Conservation (phyloP, 1,140 invertebrate species). For the Anthonomus grandis region DNA sequence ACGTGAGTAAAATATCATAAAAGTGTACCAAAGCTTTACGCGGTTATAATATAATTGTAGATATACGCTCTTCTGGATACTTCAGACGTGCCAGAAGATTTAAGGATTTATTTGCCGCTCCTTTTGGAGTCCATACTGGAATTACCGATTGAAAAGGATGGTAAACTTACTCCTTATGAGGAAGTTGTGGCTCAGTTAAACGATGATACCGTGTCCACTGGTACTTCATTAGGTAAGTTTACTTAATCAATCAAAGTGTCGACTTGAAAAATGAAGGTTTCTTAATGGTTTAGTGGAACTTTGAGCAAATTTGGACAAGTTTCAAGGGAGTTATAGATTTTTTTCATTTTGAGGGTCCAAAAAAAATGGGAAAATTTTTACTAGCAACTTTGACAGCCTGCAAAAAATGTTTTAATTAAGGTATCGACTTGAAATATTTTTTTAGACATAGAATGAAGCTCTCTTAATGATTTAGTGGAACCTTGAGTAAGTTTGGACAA, state of each 20-base stretch:
- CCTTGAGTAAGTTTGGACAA: no score
- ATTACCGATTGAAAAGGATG: slow-evolving; percentile 58
- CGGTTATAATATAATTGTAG: slow-evolving; percentile 50
- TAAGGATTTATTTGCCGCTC: slow-evolving; percentile 69
- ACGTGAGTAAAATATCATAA: slow-evolving; percentile 62
- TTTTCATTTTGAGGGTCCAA: no score
- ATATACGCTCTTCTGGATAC: slow-evolving; percentile 71
- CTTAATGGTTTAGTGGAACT: no score
- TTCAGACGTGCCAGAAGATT: slow-evolving; percentile 54
- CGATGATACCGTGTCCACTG: slow-evolving; percentile 63
- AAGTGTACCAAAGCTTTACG: background rate
- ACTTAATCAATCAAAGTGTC: background rate
- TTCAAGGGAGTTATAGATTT: no score
- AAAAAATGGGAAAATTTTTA: no score
- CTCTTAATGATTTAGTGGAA: no score
- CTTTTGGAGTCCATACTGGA: slow-evolving; percentile 69
- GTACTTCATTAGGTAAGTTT: slow-evolving; percentile 55
- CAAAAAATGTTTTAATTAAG: no score
- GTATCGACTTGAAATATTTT: no score
- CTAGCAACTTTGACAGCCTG: no score
- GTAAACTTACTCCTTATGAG: slow-evolving; percentile 64
- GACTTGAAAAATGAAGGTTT: no score
- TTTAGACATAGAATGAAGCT: no score
- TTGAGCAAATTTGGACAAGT: no score
- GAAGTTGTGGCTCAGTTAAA: slow-evolving; percentile 73